These are phyloP conservation scores for Escarpia spicata DNA, from an alignment of 2,888 invertebrate species.

Conservation along the genomic window DNA sequence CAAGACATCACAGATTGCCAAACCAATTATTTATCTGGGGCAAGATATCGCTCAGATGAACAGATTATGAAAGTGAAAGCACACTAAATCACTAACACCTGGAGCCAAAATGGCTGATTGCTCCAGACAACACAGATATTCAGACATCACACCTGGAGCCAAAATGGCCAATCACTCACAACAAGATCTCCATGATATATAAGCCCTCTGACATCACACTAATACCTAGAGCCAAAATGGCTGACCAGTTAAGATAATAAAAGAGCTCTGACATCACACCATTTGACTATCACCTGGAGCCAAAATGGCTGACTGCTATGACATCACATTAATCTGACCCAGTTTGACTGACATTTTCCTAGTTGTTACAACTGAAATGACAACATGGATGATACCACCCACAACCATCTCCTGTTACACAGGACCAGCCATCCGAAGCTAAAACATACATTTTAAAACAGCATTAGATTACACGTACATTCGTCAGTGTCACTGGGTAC, in stretches of 20 bases:
- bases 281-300: slow-evolving; percentile 14
- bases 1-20: slow-evolving; percentile 19
- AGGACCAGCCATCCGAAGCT: slow-evolving; percentile 13
- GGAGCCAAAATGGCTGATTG: slow-evolving; percentile 8
- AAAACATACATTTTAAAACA: slow-evolving; percentile 23
- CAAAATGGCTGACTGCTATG: slow-evolving; percentile 10
- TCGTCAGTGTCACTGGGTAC: slow-evolving; percentile 21
- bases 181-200: not conserved
- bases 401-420: slow-evolving; percentile 19
- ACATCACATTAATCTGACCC: slow-evolving; percentile 23
- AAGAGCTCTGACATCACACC: slow-evolving; percentile 8
- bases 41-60: slow-evolving; percentile 7
- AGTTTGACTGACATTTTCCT: slow-evolving; percentile 1
- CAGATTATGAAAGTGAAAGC: not conserved
- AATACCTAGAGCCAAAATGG: not conserved
- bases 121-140: not conserved
- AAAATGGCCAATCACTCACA: not conserved
- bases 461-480: not conserved
- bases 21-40: not conserved
- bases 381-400: slow-evolving; percentile 7
- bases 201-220: not conserved
- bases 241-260: not conserved
- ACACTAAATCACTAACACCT: slow-evolving; percentile 14
- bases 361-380: slow-evolving; percentile 18
- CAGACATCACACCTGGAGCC: not conserved